Percentiles rank a stretch among this genome's conserved stretches.
These are phyloP conservation scores for Epiblema foenella DNA, from an alignment of 2,888 invertebrate genomes.

Conservation along the genomic window DNA sequence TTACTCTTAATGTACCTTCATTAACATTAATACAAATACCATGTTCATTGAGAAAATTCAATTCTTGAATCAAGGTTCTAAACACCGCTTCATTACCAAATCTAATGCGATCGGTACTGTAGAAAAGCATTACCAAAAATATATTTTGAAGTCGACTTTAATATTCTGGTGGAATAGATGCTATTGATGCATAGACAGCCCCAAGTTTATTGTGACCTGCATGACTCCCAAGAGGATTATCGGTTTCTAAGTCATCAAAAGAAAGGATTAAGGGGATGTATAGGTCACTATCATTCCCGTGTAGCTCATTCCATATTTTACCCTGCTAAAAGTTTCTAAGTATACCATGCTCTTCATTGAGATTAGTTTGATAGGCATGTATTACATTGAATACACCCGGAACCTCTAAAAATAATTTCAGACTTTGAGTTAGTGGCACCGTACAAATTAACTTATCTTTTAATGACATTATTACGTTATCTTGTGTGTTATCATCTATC, in stretches of 20 bases:
- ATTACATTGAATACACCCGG: neutral
- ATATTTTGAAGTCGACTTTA: too few relatives aligned
- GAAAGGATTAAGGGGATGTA: too few relatives aligned
- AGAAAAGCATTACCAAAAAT: too few relatives aligned
- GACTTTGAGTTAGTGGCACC: neutral
- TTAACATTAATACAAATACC: neutral
- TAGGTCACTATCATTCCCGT: too few relatives aligned
- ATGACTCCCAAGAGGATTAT: too few relatives aligned
- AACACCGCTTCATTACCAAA: slow-evolving; percentile 6
- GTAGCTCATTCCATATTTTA: neutral
- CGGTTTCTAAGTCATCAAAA: too few relatives aligned
- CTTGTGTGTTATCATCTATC: neutral
- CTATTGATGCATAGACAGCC: too few relatives aligned
- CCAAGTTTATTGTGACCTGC: too few relatives aligned
- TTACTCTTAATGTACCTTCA: neutral
- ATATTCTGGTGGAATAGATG: too few relatives aligned
- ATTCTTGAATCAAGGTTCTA: neutral
- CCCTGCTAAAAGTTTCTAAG: neutral
- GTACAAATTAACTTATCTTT: neutral
- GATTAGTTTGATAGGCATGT: neutral
- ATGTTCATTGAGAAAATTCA: too few relatives aligned
- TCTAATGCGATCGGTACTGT: neutral
- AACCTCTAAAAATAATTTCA: neutral
- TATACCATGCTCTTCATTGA: neutral
- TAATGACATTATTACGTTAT: neutral